Evolutionary conservation across 2,797 vertebrate species (phyloP).

Genomic region (Urophycis tenuis): DNA sequence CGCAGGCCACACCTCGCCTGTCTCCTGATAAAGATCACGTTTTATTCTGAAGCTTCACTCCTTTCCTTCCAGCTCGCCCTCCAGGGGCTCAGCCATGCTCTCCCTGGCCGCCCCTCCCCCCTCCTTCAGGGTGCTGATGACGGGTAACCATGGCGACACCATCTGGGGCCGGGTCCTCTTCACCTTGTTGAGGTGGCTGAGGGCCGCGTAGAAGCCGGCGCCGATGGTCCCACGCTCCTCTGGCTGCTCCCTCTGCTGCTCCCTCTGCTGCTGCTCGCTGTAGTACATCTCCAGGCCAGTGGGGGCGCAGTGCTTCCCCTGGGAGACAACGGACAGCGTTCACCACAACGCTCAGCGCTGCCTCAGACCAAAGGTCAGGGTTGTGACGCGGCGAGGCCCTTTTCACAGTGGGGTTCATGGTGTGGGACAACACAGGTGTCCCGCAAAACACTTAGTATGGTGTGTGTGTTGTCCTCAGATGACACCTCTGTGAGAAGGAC

Average conservation of each 20-base stretch:
- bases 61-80: conserved; percentile 33
- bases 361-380: background rate
- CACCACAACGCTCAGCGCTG: background rate
- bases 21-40: conserved; percentile 9
- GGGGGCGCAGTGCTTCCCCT: conserved; percentile 78
- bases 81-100: conserved; percentile 18
- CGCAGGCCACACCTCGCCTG: background rate
- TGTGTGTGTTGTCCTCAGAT: too few relatives aligned
- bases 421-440: too few relatives aligned
- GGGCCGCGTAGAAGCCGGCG: conserved; percentile 72
- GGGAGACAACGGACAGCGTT: conserved; percentile 23
- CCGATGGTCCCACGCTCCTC: background rate
- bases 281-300: conserved; percentile 83
- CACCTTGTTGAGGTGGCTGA: conserved; percentile 75
- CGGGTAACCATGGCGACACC: conserved; percentile 71
- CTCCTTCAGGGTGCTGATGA: conserved; percentile 68
- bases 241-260: conserved; percentile 51
- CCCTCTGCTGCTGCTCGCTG: conserved; percentile 66
- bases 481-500: too few relatives aligned
- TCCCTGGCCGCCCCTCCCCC: conserved; percentile 57
- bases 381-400: too few relatives aligned
- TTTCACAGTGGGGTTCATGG: too few relatives aligned
- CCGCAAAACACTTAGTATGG: too few relatives aligned
- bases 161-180: conserved; percentile 71
- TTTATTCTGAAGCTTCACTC: conserved; percentile 36